These are phyloP conservation scores for Solenopsis invicta DNA, from an alignment of 1,140 invertebrate species.

Conservation along the genomic window DNA sequence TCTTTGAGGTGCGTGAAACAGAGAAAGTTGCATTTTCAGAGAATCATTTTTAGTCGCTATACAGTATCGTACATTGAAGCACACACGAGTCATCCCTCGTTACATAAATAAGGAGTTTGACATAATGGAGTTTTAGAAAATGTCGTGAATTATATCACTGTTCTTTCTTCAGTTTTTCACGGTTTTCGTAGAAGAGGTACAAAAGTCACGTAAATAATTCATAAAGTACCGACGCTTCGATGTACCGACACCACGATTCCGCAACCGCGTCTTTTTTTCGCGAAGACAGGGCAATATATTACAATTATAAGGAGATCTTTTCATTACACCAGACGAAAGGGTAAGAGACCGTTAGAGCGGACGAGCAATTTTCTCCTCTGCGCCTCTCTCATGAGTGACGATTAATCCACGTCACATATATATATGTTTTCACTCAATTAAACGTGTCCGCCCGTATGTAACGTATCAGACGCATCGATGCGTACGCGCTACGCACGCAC, in stretches of 20 bases:
- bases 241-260: not conserved
- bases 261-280: not conserved
- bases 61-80: not conserved
- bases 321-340: not conserved
- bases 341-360: constrained; percentile 11
- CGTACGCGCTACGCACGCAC: not conserved
- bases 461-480: not conserved
- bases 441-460: constrained; percentile 31
- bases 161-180: not conserved
- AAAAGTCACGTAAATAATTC: not conserved
- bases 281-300: constrained; percentile 8
- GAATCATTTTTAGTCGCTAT: not conserved
- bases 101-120: not conserved
- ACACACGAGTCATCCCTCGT: not conserved
- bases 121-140: not conserved
- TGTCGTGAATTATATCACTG: not conserved
- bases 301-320: constrained; percentile 1
- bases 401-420: constrained; percentile 27
- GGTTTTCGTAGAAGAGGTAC: not conserved
- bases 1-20: not conserved
- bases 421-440: constrained; percentile 50
- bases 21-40: not conserved
- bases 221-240: constrained; percentile 8
- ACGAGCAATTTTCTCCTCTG: not conserved
- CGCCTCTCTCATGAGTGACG: not conserved